Evolutionary conservation across 1,140 invertebrate genomes (phyloP).

Genomic region (Calycopis cecrops): DNA sequence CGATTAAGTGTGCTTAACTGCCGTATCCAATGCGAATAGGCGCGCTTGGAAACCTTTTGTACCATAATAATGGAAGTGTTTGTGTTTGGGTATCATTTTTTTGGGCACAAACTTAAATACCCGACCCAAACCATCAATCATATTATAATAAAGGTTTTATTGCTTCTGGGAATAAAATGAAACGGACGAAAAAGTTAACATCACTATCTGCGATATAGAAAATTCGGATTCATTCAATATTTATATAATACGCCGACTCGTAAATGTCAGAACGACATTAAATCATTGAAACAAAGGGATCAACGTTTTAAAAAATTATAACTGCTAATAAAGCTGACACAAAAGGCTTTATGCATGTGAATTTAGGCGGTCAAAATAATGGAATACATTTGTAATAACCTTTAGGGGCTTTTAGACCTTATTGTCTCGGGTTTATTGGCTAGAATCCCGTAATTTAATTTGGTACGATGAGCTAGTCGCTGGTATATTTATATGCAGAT

Average conservation of each 20-base stretch:
- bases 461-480: slow-evolving; percentile 31
- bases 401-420: slow-evolving; percentile 24
- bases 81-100: slow-evolving; percentile 59
- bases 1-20: slow-evolving; percentile 68
- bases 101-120: slow-evolving; percentile 35
- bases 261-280: slow-evolving; percentile 34
- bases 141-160: slow-evolving; percentile 54
- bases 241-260: slow-evolving; percentile 31
- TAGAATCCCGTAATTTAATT: slow-evolving; percentile 30
- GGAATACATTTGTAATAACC: slow-evolving; percentile 22
- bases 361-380: slow-evolving; percentile 33
- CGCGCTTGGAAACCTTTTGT: slow-evolving; percentile 50
- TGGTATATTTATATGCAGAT: slow-evolving; percentile 52
- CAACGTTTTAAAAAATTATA: slow-evolving; percentile 30
- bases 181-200: slow-evolving; percentile 32
- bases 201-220: slow-evolving; percentile 65
- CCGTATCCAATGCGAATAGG: slow-evolving; percentile 65
- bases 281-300: slow-evolving; percentile 35
- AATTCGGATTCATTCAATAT: background rate
- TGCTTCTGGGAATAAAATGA: slow-evolving; percentile 4
- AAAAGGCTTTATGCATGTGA: slow-evolving; percentile 31
- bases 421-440: slow-evolving; percentile 22
- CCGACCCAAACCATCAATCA: slow-evolving; percentile 63
- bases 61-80: slow-evolving; percentile 60
- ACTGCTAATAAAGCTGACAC: slow-evolving; percentile 32